Evolutionary conservation across 2,797 vertebrate genomes (phyloP).

Genomic region (Eospalax fontanierii): DNA sequence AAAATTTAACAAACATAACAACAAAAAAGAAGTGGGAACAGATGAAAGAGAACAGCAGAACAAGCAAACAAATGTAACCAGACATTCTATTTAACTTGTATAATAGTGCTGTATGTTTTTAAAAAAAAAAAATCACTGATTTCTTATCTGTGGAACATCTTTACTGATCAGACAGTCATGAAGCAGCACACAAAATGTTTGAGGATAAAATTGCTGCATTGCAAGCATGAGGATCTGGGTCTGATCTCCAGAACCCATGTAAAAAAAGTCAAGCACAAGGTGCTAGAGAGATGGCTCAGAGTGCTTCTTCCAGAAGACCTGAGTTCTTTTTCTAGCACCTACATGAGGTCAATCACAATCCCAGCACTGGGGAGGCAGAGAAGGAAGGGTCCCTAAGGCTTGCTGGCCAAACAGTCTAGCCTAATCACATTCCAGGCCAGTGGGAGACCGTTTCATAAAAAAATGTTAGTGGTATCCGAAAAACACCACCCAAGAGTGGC

Average conservation of each 20-base stretch:
- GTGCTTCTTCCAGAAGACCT: neutral
- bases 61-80: neutral
- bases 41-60: neutral
- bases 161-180: neutral
- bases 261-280: neutral
- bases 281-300: neutral
- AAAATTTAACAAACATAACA: neutral
- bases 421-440: neutral
- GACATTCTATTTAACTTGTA: neutral
- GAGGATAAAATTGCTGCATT: too few relatives aligned
- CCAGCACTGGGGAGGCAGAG: neutral
- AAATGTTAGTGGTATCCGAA: neutral
- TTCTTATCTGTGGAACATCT: neutral
- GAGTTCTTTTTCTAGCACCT: neutral
- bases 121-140: too few relatives aligned
- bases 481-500: neutral
- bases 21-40: neutral
- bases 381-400: neutral
- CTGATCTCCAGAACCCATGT: neutral
- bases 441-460: neutral
- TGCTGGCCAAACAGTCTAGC: neutral
- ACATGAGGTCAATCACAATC: neutral
- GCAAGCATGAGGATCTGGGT: neutral
- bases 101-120: neutral
- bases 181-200: slow-evolving; percentile 20